Evolutionary conservation across 2,113 vertebrate genomes (phyloP).

Genomic region (Danionella cerebrum): DNA sequence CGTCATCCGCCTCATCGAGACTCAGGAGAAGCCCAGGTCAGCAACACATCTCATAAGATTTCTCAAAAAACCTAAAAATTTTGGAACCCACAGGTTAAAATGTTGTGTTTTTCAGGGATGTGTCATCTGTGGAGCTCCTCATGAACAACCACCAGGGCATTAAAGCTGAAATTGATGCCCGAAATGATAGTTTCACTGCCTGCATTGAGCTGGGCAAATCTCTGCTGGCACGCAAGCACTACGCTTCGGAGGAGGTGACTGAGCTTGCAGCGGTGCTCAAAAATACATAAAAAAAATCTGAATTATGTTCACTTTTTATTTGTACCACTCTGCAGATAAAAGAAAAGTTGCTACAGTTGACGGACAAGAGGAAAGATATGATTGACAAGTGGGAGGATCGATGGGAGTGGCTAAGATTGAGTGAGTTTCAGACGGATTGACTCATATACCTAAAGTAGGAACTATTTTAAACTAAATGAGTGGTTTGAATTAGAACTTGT

Average conservation of each 20-base stretch:
- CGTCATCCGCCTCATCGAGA: conserved; percentile 90
- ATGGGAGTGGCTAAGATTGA: conserved; percentile 97
- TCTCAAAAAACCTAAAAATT: too few species aligned
- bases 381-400: conserved; percentile 98
- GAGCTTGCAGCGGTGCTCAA: too few species aligned
- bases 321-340: conserved; percentile 77
- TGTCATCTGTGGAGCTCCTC: conserved; percentile 90
- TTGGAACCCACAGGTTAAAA: too few species aligned
- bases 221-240: conserved; percentile 88
- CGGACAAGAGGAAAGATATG: conserved; percentile 98
- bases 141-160: conserved; percentile 99
- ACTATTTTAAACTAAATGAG: too few species aligned
- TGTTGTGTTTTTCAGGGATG: conserved; percentile 73
- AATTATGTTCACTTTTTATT: not conserved
- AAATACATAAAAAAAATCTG: too few species aligned
- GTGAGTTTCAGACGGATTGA: too few species aligned
- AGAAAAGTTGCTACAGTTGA: conserved; percentile 90
- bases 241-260: conserved; percentile 86
- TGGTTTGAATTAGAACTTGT: too few species aligned
- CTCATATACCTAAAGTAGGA: too few species aligned
- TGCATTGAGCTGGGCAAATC: conserved; percentile 93
- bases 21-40: conserved; percentile 92
- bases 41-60: too few species aligned
- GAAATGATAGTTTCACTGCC: conserved; percentile 90
- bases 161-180: conserved; percentile 94